Percentiles rank a stretch among this genome's conserved stretches.
Conservation (phyloP, 1,140 invertebrate species). For the Helicoverpa zea region DNA sequence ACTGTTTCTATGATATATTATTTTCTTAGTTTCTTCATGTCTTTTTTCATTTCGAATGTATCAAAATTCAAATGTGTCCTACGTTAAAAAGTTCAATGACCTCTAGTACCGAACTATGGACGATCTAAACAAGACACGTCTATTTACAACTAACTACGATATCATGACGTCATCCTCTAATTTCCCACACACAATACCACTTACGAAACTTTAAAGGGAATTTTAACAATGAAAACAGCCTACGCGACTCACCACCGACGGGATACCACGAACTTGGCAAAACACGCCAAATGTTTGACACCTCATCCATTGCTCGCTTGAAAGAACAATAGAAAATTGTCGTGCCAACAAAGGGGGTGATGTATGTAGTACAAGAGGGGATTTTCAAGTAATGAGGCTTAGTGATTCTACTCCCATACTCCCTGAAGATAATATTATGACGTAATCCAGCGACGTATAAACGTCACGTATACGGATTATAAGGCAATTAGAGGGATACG, state of each 20-base stretch:
- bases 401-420: neutral
- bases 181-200: slow-evolving; percentile 30
- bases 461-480: slow-evolving; percentile 56
- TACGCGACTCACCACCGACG: neutral
- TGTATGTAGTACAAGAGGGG: neutral
- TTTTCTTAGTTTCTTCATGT: neutral
- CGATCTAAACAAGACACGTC: no score
- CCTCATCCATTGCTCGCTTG: neutral
- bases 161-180: slow-evolving; percentile 17
- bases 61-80: no score
- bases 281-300: no score
- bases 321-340: neutral
- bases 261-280: neutral
- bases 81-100: no score
- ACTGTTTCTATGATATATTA: slow-evolving; percentile 4
- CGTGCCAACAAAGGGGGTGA: neutral
- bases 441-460: slow-evolving; percentile 50
- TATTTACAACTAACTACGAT: neutral
- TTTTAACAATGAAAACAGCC: slow-evolving; percentile 38
- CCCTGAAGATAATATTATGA: slow-evolving; percentile 49
- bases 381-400: neutral
- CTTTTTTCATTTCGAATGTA: no score
- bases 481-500: slow-evolving; percentile 52
- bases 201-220: slow-evolving; percentile 34
- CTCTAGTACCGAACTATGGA: no score